Evolutionary conservation across 2,888 invertebrate genomes (phyloP).

Genomic region (Machimus atricapillus): DNA sequence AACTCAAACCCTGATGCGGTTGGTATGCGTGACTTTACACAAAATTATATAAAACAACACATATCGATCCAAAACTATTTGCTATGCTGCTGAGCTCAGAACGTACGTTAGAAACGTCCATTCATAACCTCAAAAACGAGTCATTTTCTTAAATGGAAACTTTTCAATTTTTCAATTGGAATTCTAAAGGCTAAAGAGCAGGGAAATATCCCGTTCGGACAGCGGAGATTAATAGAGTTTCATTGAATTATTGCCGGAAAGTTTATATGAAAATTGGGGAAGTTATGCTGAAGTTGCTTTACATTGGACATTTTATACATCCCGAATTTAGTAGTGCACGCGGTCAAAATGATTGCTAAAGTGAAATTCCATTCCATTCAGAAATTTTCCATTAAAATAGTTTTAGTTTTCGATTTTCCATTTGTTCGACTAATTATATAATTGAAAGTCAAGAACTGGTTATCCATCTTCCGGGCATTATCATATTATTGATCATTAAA

Average conservation of each 20-base stretch:
- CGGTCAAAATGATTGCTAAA: neutral
- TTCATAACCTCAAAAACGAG: neutral
- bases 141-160: constrained; percentile 6
- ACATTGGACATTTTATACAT: neutral
- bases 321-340: neutral
- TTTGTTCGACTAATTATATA: neutral
- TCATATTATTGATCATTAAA: neutral
- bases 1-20: neutral
- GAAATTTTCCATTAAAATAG: neutral
- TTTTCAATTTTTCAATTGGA: neutral
- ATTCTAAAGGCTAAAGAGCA: neutral
- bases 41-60: neutral
- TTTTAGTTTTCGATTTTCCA: neutral
- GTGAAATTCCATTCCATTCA: neutral
- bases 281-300: neutral
- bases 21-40: neutral
- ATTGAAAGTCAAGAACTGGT: neutral
- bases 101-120: neutral
- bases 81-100: neutral
- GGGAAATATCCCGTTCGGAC: neutral
- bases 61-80: neutral
- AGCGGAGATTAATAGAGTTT: constrained; percentile 16
- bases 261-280: neutral
- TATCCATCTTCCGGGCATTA: neutral
- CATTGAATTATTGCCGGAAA: constrained; percentile 18